These are phyloP conservation scores for Dallia pectoralis DNA, from an alignment of 2,797 vertebrate genomes.

Conservation along the genomic window DNA sequence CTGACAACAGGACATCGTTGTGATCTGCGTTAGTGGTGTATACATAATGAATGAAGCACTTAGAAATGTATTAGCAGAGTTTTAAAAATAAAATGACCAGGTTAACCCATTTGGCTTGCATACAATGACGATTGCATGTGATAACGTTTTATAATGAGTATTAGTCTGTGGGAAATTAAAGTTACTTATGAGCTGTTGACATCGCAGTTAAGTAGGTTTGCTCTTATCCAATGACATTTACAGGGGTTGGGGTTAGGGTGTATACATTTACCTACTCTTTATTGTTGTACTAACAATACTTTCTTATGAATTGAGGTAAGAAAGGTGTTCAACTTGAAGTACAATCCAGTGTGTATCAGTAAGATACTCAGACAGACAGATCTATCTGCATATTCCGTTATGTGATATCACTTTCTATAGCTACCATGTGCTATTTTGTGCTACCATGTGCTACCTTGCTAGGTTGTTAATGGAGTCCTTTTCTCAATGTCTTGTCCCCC, in stretches of 20 bases:
- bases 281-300: too few relatives aligned
- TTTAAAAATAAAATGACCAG: background rate
- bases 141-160: background rate
- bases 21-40: background rate
- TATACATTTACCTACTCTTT: too few relatives aligned
- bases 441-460: too few relatives aligned
- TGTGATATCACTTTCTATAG: background rate
- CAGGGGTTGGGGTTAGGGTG: too few relatives aligned
- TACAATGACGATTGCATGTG: background rate
- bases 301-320: too few relatives aligned
- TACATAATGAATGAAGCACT: background rate
- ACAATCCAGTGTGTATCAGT: too few relatives aligned
- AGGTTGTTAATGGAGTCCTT: too few relatives aligned
- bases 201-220: background rate
- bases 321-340: too few relatives aligned
- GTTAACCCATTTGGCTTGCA: background rate
- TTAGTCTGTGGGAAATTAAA: background rate
- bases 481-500: conserved; percentile 21
- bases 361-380: too few relatives aligned
- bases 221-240: too few relatives aligned
- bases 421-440: too few relatives aligned
- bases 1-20: background rate
- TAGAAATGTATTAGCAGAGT: background rate
- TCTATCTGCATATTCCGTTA: background rate
- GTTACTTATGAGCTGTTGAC: background rate